Evolutionary conservation across 2,888 invertebrate species (phyloP), one percentile per base, ranked within the genome.

Genomic region (Zygaena filipendulae): DNA sequence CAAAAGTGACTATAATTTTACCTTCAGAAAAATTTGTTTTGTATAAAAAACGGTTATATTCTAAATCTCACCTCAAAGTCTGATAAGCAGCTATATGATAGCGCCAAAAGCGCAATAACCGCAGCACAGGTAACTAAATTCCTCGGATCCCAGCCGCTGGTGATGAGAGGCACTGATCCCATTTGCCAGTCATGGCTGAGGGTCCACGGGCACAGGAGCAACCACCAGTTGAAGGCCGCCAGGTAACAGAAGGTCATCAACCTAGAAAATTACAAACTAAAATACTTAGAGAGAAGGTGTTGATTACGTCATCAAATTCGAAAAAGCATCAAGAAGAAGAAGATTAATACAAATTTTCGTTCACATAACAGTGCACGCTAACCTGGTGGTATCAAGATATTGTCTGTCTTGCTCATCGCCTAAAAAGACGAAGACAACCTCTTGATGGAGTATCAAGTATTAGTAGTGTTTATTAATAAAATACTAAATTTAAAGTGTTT

Each of bases 111-210:
- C 4, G 86, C 71, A 9, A 84, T 80, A 36, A 88, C 81, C 35
- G 90, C 87, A 10, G 87, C 79, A 41, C 85, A 82, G 0, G 92
- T 89, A 32, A 88, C 82, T 32, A 91, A 52, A 63, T 92, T 92
- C 45, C 92, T 75, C 2, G 81, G 75, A 57, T 93, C 93, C 91
- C 69, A 67, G 4, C 53, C 61, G 25, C 63, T 69, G 26, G 88
- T 86, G 42, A 94, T 82, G 35, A 92, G 75, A 11, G 92, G 91
- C 36, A 94, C 86, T 8, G 91, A 92, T 4, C 91, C 91, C 88
- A 92, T 90, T 72, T 93, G 92, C 93, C 93, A 94, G 64, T 94
- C 94, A 57, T 93, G 92, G 45, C 90, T 90, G 24, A 93, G 79
- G 1, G 84, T 84, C 49, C 85, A 83, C 1, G 93, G 93, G 40